Base-by-base conservation (phyloP, 2,888 invertebrate species). In the Drosophila emarginata region DNA sequence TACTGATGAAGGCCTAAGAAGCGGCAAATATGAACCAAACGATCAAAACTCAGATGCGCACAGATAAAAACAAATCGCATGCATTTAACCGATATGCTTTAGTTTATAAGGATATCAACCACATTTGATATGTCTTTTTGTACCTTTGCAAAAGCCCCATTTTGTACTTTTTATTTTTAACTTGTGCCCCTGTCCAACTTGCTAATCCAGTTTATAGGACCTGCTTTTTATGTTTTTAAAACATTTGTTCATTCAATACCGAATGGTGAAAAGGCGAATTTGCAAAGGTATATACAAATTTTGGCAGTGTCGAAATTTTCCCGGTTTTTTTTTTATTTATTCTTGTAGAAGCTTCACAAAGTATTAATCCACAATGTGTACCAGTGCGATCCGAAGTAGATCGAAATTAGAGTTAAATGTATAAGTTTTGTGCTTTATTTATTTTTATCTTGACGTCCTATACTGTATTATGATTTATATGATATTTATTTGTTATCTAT, bases 1-100 rank as follows among this genome's bases (percentile, higher is more conserved):
- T 92, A 36, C 77, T 91, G 67, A 88, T 90, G 85, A 91, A 91
- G 72, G 89, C 91, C 68, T 91, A 62, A n/a, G 52, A 18, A 4
- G n/a, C 32, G 15, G 11, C 7, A 6, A 3, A 7, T 12, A 21
- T 52, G 52, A 60, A 28, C 7, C n/a, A 4, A 63, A 64, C 59
- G 57, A 67, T 64, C 63, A 59, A 65, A 65, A 63, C 60, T 52
- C 71, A 67, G 54, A 59, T 61, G 64, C 54, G 63, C 65, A 59
- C 57, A 68, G 15, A 61, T 50, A 74, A 68, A 67, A 66, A 68
- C 53, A 77, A 66, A 72, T 40, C 67, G 67, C 64, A 69, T 79
- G 81, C 81, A 82, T 85, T 82, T 80, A 80, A 45, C 63, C 57
- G 56, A 68, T 71, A 66, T 70, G 63, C 37, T 64, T 52, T 63